Evolutionary conservation across 2,888 invertebrate species (phyloP).

Genomic region (Chydorus sphaericus): DNA sequence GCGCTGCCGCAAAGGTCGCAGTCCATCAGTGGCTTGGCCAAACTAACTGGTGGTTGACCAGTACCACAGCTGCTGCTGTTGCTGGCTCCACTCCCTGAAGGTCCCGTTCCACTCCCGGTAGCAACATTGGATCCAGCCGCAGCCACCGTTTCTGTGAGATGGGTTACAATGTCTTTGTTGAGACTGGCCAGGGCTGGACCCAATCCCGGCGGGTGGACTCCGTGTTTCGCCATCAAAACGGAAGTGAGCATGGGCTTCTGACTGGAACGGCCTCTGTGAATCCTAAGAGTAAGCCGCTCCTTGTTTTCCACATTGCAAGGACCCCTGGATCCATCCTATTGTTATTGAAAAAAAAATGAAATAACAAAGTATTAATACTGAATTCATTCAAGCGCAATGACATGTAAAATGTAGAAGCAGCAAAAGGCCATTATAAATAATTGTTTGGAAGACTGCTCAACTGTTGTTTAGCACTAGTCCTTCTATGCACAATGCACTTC

Average conservation of each 20-base stretch:
- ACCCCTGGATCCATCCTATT: not conserved
- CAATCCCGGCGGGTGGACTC: slow-evolving; percentile 24
- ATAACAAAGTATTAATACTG: not conserved
- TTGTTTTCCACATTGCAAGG: slow-evolving; percentile 3
- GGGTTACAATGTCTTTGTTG: not conserved
- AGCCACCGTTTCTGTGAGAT: not conserved
- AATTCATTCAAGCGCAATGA: too few relatives aligned
- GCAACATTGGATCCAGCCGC: not conserved
- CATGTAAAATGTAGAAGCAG: too few relatives aligned
- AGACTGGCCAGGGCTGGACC: slow-evolving; percentile 22
- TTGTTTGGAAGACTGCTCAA: too few relatives aligned
- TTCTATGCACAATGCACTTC: too few relatives aligned
- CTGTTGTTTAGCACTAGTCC: too few relatives aligned
- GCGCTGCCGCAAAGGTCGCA: too few relatives aligned
- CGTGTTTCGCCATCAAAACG: slow-evolving; percentile 17
- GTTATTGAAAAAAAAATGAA: not conserved
- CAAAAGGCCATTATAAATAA: too few relatives aligned
- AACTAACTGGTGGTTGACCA: not conserved
- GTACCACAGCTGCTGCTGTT: not conserved
- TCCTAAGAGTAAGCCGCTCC: slow-evolving; percentile 69
- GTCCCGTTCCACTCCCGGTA: not conserved
- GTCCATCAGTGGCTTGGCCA: not conserved
- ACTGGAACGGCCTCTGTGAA: slow-evolving; percentile 54
- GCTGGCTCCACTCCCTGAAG: not conserved
- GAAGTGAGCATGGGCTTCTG: slow-evolving; percentile 20